Conservation (phyloP, 2,888 invertebrate species). For the Bruchidius siliquastri region DNA sequence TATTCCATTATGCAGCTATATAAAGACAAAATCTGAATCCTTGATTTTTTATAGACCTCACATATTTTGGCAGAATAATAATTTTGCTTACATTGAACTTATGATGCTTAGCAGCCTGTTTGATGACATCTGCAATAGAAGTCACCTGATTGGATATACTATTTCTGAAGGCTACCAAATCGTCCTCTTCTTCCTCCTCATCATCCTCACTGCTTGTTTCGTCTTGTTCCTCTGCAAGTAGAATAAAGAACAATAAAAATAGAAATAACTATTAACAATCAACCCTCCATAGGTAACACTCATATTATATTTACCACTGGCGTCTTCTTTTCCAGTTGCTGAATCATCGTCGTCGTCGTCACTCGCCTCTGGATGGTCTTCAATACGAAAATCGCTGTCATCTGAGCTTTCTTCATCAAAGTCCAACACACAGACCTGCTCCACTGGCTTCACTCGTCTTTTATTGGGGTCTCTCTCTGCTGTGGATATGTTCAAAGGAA, state of each 20-base stretch:
- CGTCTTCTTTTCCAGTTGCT: background rate
- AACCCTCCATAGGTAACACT: too few relatives aligned
- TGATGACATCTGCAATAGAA: slow-evolving; percentile 51
- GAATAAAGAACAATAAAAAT: too few relatives aligned
- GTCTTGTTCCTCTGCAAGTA: background rate
- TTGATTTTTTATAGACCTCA: too few relatives aligned
- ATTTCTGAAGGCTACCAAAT: slow-evolving; percentile 30
- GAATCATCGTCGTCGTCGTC: slow-evolving; percentile 66
- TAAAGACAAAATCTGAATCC: background rate
- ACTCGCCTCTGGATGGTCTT: slow-evolving; percentile 75
- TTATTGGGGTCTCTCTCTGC: slow-evolving; percentile 74
- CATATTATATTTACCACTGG: background rate
- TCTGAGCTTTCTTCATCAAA: slow-evolving; percentile 91
- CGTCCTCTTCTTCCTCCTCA: slow-evolving; percentile 40
- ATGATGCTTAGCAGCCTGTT: slow-evolving; percentile 43
- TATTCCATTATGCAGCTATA: too few relatives aligned
- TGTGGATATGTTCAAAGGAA: slow-evolving; percentile 36
- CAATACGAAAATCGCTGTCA: slow-evolving; percentile 90
- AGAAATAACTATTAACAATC: too few relatives aligned
- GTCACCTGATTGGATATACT: slow-evolving; percentile 34
- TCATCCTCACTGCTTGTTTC: slow-evolving; percentile 29
- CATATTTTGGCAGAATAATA: too few relatives aligned
- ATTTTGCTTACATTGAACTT: slow-evolving; percentile 18
- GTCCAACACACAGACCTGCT: slow-evolving; percentile 69
- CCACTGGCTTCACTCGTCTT: slow-evolving; percentile 74